Conservation (phyloP, 2,113 vertebrate species). For the Ursus arctos region DNA sequence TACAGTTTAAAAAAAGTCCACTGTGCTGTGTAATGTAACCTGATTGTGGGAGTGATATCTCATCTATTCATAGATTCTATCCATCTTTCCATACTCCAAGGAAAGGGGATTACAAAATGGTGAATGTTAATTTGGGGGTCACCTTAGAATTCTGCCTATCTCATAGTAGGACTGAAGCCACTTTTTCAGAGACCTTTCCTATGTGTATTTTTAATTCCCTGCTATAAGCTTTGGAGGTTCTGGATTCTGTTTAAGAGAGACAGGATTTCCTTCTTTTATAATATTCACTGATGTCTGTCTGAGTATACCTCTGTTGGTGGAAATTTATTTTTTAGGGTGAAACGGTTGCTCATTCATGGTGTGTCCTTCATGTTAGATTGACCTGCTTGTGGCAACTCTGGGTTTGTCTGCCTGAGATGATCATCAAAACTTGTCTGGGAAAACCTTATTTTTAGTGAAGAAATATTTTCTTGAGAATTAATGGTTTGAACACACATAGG, state of each 20-base stretch:
- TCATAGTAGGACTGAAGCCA: neutral
- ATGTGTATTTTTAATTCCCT: neutral
- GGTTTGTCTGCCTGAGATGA: neutral
- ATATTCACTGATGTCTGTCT: neutral
- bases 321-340: neutral
- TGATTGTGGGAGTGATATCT: neutral
- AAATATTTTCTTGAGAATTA: conserved; percentile 1
- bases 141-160: neutral
- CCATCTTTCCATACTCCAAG: neutral
- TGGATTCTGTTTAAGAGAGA: neutral
- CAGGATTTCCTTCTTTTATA: conserved; percentile 40
- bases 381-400: neutral
- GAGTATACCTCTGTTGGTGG: neutral
- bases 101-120: neutral
- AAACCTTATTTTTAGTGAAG: conserved; percentile 5
- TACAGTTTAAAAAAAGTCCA: neutral
- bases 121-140: too few species aligned
- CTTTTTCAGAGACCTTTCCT: neutral
- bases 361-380: neutral
- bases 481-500: neutral
- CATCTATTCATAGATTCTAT: neutral
- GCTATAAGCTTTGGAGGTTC: neutral
- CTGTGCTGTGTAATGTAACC: neutral
- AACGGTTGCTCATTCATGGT: neutral
- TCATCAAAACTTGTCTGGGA: neutral